These are phyloP conservation scores for Amphipyra berbera DNA, from an alignment of 2,888 invertebrate species.

Conservation along the genomic window DNA sequence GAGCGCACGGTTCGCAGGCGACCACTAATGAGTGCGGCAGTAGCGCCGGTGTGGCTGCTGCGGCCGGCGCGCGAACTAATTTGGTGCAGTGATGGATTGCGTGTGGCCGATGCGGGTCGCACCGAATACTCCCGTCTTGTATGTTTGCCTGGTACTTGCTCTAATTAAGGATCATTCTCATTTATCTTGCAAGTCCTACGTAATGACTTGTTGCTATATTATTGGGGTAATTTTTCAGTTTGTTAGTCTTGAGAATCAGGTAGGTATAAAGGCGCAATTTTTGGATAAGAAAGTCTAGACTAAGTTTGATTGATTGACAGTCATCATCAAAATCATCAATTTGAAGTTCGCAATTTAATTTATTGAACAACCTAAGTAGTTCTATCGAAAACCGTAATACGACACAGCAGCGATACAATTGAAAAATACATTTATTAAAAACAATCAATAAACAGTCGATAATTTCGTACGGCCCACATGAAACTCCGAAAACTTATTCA, in stretches of 20 bases:
- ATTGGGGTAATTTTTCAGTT: slow-evolving; percentile 13
- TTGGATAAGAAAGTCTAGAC: no score
- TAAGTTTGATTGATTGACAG: no score
- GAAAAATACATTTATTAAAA: slow-evolving; percentile 40
- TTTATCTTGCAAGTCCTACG: slow-evolving; percentile 43
- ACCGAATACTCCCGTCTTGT: slow-evolving; percentile 64
- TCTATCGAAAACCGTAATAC: slow-evolving; percentile 17
- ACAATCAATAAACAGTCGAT: slow-evolving; percentile 50
- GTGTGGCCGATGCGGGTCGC: slow-evolving; percentile 61
- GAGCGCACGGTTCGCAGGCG: slow-evolving; percentile 69
- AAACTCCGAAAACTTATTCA: slow-evolving; percentile 50
- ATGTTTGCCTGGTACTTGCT: slow-evolving; percentile 65
- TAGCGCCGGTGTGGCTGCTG: slow-evolving; percentile 80
- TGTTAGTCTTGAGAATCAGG: no score
- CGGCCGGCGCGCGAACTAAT: slow-evolving; percentile 84
- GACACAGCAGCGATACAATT: slow-evolving; percentile 23
- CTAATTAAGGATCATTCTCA: slow-evolving; percentile 61
- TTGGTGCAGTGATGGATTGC: slow-evolving; percentile 84
- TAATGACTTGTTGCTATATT: slow-evolving; percentile 27
- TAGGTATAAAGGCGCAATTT: no score
- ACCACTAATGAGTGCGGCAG: slow-evolving; percentile 88
- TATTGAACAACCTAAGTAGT: no score
- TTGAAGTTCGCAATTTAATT: no score
- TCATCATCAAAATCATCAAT: no score
- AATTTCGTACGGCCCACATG: slow-evolving; percentile 49